Conservation (phyloP, 2,113 vertebrate species). For the Cyprinodon variegatus region DNA sequence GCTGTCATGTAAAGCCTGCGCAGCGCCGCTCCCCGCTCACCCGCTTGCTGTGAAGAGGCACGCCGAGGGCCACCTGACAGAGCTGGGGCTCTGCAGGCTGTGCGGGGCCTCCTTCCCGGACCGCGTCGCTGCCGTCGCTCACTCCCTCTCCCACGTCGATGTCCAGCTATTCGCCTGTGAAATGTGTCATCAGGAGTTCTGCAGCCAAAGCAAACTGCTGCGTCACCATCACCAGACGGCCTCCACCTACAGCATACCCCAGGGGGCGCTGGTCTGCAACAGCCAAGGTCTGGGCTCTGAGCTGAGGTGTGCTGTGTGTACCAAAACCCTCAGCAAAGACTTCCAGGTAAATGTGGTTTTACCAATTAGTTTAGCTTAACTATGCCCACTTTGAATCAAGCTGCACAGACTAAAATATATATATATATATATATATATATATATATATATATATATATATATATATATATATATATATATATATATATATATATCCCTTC, state of each 20-base stretch:
- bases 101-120: constrained; percentile 90
- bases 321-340: constrained; percentile 86
- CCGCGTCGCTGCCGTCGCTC: constrained; percentile 81
- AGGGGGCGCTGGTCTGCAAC: constrained; percentile 66
- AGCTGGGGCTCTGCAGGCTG: constrained; percentile 81
- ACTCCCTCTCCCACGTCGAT: constrained; percentile 89
- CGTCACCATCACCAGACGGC: constrained; percentile 86
- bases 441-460: too few species aligned
- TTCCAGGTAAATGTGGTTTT: constrained; percentile 80
- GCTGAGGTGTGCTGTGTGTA: constrained; percentile 85
- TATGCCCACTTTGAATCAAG: too few species aligned
- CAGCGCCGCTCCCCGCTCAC: constrained; percentile 85
- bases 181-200: constrained; percentile 93
- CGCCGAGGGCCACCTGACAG: constrained; percentile 84
- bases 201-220: constrained; percentile 88
- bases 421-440: too few species aligned
- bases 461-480: too few species aligned
- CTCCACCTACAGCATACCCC: constrained; percentile 81
- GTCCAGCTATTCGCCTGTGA: constrained; percentile 94
- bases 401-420: not conserved
- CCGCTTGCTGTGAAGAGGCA: constrained; percentile 86
- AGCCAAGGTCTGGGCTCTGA: constrained; percentile 69
- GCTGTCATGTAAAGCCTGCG: constrained; percentile 88
- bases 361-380: not conserved
- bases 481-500: too few species aligned